These are phyloP conservation scores for Antechinus flavipes DNA, from an alignment of 2,113 vertebrate genomes.

Conservation along the genomic window DNA sequence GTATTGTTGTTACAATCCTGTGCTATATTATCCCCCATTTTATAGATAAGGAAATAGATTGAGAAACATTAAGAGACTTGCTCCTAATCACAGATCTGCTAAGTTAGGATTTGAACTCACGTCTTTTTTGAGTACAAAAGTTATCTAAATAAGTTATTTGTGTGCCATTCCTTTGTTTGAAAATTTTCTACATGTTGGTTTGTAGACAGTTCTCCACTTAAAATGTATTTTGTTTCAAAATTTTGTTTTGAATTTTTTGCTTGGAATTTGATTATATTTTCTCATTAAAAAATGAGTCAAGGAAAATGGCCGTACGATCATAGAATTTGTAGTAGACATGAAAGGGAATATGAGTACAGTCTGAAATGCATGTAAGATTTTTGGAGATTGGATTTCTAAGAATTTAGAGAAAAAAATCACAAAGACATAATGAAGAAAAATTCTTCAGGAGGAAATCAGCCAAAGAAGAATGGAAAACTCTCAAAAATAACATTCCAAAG, in stretches of 20 bases:
- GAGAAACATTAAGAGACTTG: not conserved
- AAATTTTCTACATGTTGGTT: not conserved
- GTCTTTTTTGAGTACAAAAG: not conserved
- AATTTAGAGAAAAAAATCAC: not conserved
- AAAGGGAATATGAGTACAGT: not conserved
- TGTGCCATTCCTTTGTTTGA: not conserved
- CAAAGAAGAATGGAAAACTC: not conserved
- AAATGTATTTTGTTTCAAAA: not conserved
- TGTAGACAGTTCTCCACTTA: not conserved
- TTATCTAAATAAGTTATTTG: not conserved
- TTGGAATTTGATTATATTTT: not conserved
- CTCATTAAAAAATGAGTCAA: not conserved
- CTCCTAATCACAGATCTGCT: not conserved
- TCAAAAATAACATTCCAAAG: not conserved
- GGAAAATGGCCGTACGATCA: not conserved
- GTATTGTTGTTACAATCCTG: not conserved
- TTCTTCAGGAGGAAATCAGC: not conserved
- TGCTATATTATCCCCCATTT: not conserved
- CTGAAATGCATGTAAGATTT: not conserved
- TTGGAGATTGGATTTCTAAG: not conserved
- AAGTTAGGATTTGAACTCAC: not conserved
- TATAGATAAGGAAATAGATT: not conserved
- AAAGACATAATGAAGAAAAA: not conserved
- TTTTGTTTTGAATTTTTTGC: not conserved
- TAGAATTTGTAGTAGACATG: not conserved